Conservation (phyloP, 2,797 vertebrate genomes). For the Centropyge bicolor region DNA sequence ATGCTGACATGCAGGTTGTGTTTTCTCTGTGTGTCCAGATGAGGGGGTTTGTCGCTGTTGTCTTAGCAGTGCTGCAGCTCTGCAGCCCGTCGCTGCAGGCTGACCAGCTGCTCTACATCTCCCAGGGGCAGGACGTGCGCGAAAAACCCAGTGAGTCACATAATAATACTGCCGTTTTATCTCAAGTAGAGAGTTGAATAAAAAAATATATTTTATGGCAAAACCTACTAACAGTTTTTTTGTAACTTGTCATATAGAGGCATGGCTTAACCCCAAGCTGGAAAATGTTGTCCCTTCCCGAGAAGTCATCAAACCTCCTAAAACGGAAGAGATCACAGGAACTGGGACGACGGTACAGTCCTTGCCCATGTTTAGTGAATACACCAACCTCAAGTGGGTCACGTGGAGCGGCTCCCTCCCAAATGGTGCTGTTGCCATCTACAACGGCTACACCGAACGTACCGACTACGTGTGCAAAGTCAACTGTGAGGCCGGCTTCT, state of each 20-base stretch:
- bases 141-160: slow-evolving; percentile 61
- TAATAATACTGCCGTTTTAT: neutral
- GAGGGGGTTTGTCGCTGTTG: slow-evolving; percentile 62
- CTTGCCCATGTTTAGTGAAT: slow-evolving; percentile 74
- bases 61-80: slow-evolving; percentile 67
- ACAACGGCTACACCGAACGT: slow-evolving; percentile 81
- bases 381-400: slow-evolving; percentile 83
- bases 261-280: slow-evolving; percentile 68
- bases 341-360: slow-evolving; percentile 28
- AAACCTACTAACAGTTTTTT: neutral
- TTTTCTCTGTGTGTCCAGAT: slow-evolving; percentile 69
- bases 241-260: slow-evolving; percentile 41
- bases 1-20: neutral
- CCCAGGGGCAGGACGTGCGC: slow-evolving; percentile 36
- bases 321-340: slow-evolving; percentile 29
- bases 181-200: neutral
- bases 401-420: slow-evolving; percentile 79
- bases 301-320: slow-evolving; percentile 32
- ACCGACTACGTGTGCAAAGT: slow-evolving; percentile 85
- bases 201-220: neutral
- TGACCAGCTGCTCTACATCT: slow-evolving; percentile 44
- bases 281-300: slow-evolving; percentile 73
- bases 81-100: slow-evolving; percentile 62
- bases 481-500: slow-evolving; percentile 85
- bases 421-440: slow-evolving; percentile 78